Evolutionary conservation across 1,140 invertebrate genomes (phyloP).

Genomic region (Cydia pomonella): DNA sequence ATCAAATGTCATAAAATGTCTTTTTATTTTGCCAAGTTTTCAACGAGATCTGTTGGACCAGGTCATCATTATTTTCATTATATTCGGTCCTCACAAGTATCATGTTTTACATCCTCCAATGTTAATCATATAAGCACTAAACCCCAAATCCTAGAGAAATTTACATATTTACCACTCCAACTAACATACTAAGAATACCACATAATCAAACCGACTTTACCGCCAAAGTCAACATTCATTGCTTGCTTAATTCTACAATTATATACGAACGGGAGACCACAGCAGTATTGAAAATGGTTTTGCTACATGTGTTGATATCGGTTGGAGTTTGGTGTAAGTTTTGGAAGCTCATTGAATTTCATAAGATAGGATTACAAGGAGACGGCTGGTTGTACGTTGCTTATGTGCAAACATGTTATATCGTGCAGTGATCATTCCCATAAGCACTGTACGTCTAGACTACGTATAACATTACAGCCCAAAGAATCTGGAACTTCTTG

Average conservation of each 20-base stretch:
- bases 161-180: constrained; percentile 14
- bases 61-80: too few relatives aligned
- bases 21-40: too few relatives aligned
- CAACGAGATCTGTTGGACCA: too few relatives aligned
- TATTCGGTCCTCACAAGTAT: too few relatives aligned
- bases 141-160: constrained; percentile 12
- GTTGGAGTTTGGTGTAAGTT: constrained; percentile 38
- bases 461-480: too few relatives aligned
- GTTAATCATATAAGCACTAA: not conserved
- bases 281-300: not conserved
- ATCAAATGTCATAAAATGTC: too few relatives aligned
- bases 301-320: not conserved
- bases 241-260: not conserved
- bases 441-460: not conserved
- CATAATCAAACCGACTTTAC: not conserved
- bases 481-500: too few relatives aligned
- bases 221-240: not conserved
- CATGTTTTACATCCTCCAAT: constrained; percentile 11
- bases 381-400: not conserved
- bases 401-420: constrained; percentile 1
- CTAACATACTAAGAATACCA: not conserved
- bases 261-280: not conserved
- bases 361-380: constrained; percentile 39
- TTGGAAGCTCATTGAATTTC: constrained; percentile 59
- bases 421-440: not conserved